phyloP scores from a whole-genome alignment of 2,888 invertebrate species.

The Clivina fossor region DNA sequence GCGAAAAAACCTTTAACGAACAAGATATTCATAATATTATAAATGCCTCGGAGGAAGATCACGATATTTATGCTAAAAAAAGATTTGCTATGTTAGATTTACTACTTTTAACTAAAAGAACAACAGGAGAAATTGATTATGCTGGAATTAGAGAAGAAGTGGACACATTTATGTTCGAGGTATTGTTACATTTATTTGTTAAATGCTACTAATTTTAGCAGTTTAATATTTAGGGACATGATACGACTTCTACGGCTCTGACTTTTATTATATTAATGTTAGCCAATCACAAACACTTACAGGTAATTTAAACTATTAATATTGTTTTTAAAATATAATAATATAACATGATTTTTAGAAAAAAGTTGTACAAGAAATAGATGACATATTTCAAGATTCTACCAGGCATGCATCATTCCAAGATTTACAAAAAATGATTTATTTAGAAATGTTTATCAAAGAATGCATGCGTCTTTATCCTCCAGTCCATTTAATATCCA shows the following conservation, averaged over 20 bases:
- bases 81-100: constrained; percentile 23
- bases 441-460: constrained; percentile 16
- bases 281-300: constrained; percentile 53
- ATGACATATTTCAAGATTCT: constrained; percentile 53
- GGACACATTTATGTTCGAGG: constrained; percentile 32
- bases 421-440: constrained; percentile 9
- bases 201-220: not conserved
- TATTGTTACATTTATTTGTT: not conserved
- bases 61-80: constrained; percentile 9
- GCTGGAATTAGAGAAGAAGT: constrained; percentile 28
- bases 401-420: constrained; percentile 56
- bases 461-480: constrained; percentile 8
- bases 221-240: constrained; percentile 52
- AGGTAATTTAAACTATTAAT: constrained; percentile 8
- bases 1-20: constrained; percentile 15
- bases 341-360: constrained; percentile 43
- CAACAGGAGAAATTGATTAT: constrained; percentile 17
- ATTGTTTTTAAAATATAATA: not conserved
- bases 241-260: constrained; percentile 53
- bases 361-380: constrained; percentile 52
- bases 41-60: not conserved
- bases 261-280: constrained; percentile 52
- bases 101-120: constrained; percentile 12
- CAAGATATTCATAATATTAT: constrained; percentile 1
- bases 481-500: not conserved